Evolutionary conservation across 2,888 invertebrate genomes (phyloP), one percentile per base, ranked within the genome.

Genomic region (Drosophila percnosoma): DNA sequence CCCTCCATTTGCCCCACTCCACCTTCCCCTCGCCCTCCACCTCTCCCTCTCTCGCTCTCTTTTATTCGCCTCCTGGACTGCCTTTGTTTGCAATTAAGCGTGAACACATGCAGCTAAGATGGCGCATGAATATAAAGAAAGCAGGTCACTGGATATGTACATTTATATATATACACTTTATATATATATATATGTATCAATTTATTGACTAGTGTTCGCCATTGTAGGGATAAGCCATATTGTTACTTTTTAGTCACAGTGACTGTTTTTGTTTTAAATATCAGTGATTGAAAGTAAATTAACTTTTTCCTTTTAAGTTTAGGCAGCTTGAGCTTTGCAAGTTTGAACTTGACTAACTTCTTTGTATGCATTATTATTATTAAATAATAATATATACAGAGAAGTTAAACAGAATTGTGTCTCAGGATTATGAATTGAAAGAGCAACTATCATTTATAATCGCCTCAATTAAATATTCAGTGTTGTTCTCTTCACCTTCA

Each of bases 71-170:
- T 49, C 29, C 52, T 66, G 45, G 49, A n/a, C 57, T 61, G 59
- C 57, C 63, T 71, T 83, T 75, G 78, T 70, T 66, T 74, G 89
- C 90, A 86, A 86, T 86, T 90, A 90, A 87, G 78, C 73, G 55
- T 65, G 75, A 89, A 78, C 84, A 80, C 90, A 85, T 85, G 84
- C 89, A 86, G 84, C 75, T 89, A 68, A 69, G 57, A 51, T 55
- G 38, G n/a, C 33, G 34, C 29, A n/a, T 7, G 31, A 36, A 51
- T 55, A 38, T 38, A 65, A 67, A 69, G 29, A 76, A 90, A 83
- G 53, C 87, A 83, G 89, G 84, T 90, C 80, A 78, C 60, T 58
- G 83, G 70, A 90, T 88, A 82, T 54, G 40, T 31, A n/a, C n/a
- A 3, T 2, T 5, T 8, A 21, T 15, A 27, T 13, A 3, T 51